A percentile compares a stretch with the other conserved stretches of the same genome.
Evolutionary conservation across 2,888 invertebrate species (phyloP).

Genomic region (Drosophila sordidula): DNA sequence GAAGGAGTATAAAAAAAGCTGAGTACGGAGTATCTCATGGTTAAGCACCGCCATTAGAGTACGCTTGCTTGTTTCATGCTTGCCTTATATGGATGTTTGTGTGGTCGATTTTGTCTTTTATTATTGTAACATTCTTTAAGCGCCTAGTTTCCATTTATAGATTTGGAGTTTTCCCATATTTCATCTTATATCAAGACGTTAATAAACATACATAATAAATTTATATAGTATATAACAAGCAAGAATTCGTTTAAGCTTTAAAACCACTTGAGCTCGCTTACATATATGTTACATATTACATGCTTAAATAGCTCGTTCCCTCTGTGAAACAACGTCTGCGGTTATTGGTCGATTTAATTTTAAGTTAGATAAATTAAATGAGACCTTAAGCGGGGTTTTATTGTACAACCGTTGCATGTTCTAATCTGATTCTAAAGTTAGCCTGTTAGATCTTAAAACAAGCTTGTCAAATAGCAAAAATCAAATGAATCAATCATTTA

Average conservation of each 20-base stretch:
- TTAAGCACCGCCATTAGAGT: neutral
- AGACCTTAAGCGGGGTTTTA: too few species aligned
- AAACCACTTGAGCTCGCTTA: neutral
- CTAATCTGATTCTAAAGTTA: too few species aligned
- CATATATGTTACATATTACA: neutral
- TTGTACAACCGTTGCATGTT: too few species aligned
- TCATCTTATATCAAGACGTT: neutral
- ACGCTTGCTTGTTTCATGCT: neutral
- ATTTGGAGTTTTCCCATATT: conserved; percentile 22
- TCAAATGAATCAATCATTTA: too few species aligned
- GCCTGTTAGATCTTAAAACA: too few species aligned
- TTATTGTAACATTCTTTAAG: conserved; percentile 36
- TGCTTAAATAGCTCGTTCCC: neutral
- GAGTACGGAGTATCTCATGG: neutral
- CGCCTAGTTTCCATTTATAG: conserved; percentile 50
- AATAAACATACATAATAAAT: neutral
- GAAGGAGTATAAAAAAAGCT: too few species aligned
- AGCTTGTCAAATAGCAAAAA: too few species aligned
- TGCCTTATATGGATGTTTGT: neutral
- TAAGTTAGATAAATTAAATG: too few species aligned
- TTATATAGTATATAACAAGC: neutral
- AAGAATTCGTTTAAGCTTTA: neutral
- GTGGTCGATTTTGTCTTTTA: conserved; percentile 7
- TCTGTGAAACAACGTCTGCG: too few species aligned
- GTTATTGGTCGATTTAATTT: too few species aligned